phyloP scores from a whole-genome alignment of 53 echinoderm and acorn worm genomes.

The Holothuria leucospilota region DNA sequence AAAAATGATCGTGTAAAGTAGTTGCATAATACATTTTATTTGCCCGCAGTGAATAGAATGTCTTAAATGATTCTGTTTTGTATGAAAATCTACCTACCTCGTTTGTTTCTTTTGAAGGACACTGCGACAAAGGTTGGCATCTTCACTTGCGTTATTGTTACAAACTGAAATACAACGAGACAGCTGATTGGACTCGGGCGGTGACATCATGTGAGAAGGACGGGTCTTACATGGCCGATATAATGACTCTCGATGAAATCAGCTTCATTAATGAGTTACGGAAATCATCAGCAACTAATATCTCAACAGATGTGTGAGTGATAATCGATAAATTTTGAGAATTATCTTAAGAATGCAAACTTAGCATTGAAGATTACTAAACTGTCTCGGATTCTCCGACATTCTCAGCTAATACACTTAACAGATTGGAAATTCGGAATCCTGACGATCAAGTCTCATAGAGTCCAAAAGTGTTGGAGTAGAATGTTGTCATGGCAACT shows the following conservation, averaged over 20 bases:
- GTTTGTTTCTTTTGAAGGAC: not conserved
- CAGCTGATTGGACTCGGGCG: not conserved
- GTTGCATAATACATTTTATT: too few species aligned
- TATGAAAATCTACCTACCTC: too few species aligned
- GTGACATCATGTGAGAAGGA: not conserved
- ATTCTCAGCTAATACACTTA: too few species aligned
- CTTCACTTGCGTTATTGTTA: not conserved
- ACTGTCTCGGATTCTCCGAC: too few species aligned
- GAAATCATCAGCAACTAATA: not conserved
- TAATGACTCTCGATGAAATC: not conserved
- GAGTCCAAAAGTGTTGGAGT: too few species aligned
- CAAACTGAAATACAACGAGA: not conserved
- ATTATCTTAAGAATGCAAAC: not conserved
- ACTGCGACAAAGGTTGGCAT: not conserved
- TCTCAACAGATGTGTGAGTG: too few species aligned
- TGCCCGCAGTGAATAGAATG: too few species aligned
- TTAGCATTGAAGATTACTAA: not conserved
- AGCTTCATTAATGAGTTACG: not conserved
- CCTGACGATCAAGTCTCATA: too few species aligned
- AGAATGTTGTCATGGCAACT: too few species aligned
- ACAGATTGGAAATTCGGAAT: too few species aligned
- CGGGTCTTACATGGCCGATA: not conserved
- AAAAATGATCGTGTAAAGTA: too few species aligned
- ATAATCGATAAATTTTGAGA: not conserved
- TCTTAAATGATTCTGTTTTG: too few species aligned